Base-by-base conservation (phyloP, 2,888 invertebrate species). In the Thyatira batis region DNA sequence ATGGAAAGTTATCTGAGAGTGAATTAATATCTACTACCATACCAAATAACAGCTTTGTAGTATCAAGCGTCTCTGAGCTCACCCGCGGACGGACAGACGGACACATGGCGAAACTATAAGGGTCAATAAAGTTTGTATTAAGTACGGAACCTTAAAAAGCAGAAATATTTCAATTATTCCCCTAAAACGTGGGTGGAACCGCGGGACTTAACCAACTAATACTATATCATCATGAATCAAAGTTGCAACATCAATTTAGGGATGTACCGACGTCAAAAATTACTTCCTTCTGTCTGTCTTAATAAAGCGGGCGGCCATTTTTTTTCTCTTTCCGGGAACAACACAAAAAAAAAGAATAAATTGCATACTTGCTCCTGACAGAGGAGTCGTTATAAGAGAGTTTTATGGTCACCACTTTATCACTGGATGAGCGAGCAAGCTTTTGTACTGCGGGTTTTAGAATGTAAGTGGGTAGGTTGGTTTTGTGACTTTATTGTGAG, bases 331-430 rank as follows among this genome's bases (percentile, higher is more conserved):
- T 64, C 65, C 67, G 60, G 57, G 61, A 58, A 57, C 60, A 59
- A 63, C 63, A 63, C n/a, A 57, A 63, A 61, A 65, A 64, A 69
- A 70, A 72, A 63, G 78, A 74, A 86, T 84, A 84, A 82, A 87
- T 87, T 76, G 81, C 78, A 73, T 73, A 75, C 81, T 82, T 87
- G 87, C 70, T 75, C 71, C 71, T 86, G 87, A 84, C 87, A 87
- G 84, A 80, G 76, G 71, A 82, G 84, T 82, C 86, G 80, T 87
- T 87, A 84, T 78, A 75, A 69, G 61, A 63, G 74, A 81, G 79
- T 83, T 87, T 87, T 87, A 87, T 87, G 84, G 77, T 59, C 71
- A 46, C 54, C 76, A 70, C 76, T 87, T 85, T 87, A 79, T 87
- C 85, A 87, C 69, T 61, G 78, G 80, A 82, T 84, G 80, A 79